Evolutionary conservation across 2,888 invertebrate species (phyloP).

Genomic region (Nomada fucata): DNA sequence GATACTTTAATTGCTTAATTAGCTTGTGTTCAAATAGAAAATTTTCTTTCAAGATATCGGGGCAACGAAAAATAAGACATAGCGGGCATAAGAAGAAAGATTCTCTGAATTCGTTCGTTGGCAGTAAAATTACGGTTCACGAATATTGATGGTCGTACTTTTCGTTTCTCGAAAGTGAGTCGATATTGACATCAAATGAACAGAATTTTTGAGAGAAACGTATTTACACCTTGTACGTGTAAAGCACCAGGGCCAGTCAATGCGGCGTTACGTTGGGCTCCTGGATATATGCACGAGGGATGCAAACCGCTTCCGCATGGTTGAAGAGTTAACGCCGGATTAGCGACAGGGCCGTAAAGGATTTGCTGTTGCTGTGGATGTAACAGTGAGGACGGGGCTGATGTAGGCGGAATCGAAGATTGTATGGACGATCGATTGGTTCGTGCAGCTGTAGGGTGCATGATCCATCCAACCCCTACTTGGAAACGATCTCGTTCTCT

Average conservation of each 20-base stretch:
- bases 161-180: background rate
- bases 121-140: too few relatives aligned
- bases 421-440: conserved; percentile 73
- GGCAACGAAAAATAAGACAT: background rate
- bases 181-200: background rate
- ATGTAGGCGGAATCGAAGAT: conserved; percentile 60
- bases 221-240: conserved; percentile 73
- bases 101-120: background rate
- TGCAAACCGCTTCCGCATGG: conserved; percentile 73
- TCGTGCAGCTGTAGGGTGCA: conserved; percentile 77
- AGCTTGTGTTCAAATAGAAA: too few relatives aligned
- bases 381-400: conserved; percentile 64
- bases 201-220: conserved; percentile 27
- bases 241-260: conserved; percentile 65
- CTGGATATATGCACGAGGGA: conserved; percentile 75
- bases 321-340: conserved; percentile 73
- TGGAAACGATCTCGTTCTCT: conserved; percentile 44
- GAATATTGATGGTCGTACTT: background rate
- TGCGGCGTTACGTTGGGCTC: conserved; percentile 69
- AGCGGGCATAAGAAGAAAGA: too few relatives aligned
- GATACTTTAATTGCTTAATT: too few relatives aligned
- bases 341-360: conserved; percentile 75
- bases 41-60: too few relatives aligned
- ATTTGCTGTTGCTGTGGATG: conserved; percentile 75
- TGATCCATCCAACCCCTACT: conserved; percentile 72